phyloP scores from a whole-genome alignment of 2,113 vertebrate species.

The Oncorhynchus kisutch region DNA sequence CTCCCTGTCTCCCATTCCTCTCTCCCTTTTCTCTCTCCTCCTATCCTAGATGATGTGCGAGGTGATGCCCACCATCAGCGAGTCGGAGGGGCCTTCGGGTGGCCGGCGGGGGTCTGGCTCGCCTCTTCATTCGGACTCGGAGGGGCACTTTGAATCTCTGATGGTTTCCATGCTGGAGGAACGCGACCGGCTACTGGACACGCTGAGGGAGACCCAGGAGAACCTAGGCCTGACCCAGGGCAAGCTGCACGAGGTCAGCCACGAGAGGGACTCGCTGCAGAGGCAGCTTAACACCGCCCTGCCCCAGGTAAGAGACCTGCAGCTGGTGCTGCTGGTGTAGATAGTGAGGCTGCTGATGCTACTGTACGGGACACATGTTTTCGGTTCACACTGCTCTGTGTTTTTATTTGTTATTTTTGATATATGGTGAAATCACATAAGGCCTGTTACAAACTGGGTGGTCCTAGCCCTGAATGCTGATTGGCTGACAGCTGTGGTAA shows the following conservation, averaged over 20 bases:
- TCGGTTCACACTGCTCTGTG: no score
- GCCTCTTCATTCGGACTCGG: conserved; percentile 86
- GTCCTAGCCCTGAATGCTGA: no score
- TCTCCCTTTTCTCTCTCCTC: background rate
- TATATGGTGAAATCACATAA: no score
- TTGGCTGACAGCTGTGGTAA: no score
- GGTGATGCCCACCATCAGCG: conserved; percentile 99
- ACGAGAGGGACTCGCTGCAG: conserved; percentile 94
- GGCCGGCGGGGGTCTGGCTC: conserved; percentile 85
- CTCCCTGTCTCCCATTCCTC: no score
- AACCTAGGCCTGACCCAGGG: conserved; percentile 90
- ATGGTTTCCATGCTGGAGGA: conserved; percentile 99
- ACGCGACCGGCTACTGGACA: conserved; percentile 92
- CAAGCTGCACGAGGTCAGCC: conserved; percentile 92
- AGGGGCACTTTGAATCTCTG: conserved; percentile 95
- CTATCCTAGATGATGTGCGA: conserved; percentile 95
- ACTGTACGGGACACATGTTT: no score
- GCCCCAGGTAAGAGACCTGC: conserved; percentile 79
- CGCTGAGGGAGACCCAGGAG: conserved; percentile 94
- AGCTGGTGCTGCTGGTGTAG: background rate
- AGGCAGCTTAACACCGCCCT: conserved; percentile 93
- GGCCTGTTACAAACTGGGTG: no score
- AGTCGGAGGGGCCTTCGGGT: conserved; percentile 86
- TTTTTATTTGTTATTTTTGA: no score
- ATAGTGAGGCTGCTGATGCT: no score